phyloP scores from a whole-genome alignment of 2,113 vertebrate species.

The Tetraodon nigroviridis region DNA sequence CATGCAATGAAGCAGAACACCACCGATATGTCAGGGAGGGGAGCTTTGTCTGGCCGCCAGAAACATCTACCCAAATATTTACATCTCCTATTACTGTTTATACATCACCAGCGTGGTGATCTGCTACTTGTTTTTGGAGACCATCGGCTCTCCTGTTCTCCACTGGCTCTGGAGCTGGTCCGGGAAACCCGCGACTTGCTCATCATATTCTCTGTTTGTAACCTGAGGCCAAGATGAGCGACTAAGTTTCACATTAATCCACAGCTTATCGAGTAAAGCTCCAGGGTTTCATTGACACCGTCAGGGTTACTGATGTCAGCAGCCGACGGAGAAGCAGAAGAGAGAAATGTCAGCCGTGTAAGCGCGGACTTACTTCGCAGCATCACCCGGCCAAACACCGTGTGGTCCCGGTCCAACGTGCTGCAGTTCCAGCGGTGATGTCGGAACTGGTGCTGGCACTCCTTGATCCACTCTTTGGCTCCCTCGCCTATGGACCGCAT shows the following conservation, averaged over 20 bases:
- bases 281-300: slow-evolving; percentile 54
- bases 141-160: slow-evolving; percentile 67
- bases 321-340: slow-evolving; percentile 26
- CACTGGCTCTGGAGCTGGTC: slow-evolving; percentile 50
- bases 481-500: slow-evolving; percentile 96
- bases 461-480: slow-evolving; percentile 94
- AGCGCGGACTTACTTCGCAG: slow-evolving; percentile 83
- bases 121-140: slow-evolving; percentile 74
- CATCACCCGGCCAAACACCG: slow-evolving; percentile 95
- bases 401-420: slow-evolving; percentile 96
- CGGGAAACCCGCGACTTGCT: slow-evolving; percentile 28
- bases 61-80: slow-evolving; percentile 92
- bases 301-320: slow-evolving; percentile 46
- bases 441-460: slow-evolving; percentile 97
- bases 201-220: slow-evolving; percentile 39
- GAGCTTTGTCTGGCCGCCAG: slow-evolving; percentile 81
- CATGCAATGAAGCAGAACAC: slow-evolving; percentile 71
- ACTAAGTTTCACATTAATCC: slow-evolving; percentile 57
- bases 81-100: slow-evolving; percentile 97
- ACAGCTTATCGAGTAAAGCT: slow-evolving; percentile 46
- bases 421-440: slow-evolving; percentile 99
- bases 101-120: slow-evolving; percentile 75
- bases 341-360: slow-evolving; percentile 21
- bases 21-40: slow-evolving; percentile 71
- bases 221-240: slow-evolving; percentile 42